Percentiles rank a stretch among this genome's conserved stretches.
phyloP scores from a whole-genome alignment of 2,888 invertebrate genomes.

The Lymantria dispar region DNA sequence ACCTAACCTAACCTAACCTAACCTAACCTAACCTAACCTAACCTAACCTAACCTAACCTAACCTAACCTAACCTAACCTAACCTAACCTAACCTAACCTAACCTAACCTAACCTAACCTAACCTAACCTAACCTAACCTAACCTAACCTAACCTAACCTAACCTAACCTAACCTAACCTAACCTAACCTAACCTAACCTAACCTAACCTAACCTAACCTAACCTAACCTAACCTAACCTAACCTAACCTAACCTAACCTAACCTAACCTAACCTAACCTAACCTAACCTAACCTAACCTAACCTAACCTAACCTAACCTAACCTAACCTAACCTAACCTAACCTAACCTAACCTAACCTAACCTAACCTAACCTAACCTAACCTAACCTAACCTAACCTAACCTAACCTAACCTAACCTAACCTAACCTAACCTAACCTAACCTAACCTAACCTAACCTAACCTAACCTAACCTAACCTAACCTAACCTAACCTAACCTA shows the following conservation, averaged over 20 bases:
- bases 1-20: constrained; percentile 11
- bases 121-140: constrained; percentile 16
- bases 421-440: constrained; percentile 7
- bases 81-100: constrained; percentile 17
- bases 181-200: constrained; percentile 15
- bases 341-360: constrained; percentile 13
- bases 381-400: constrained; percentile 8
- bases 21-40: constrained; percentile 9
- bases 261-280: constrained; percentile 15
- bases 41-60: constrained; percentile 5
- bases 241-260: constrained; percentile 16
- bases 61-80: constrained; percentile 9
- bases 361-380: constrained; percentile 6
- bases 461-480: constrained; percentile 15
- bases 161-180: constrained; percentile 19
- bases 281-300: constrained; percentile 15
- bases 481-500: constrained; percentile 10
- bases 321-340: constrained; percentile 11
- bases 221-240: constrained; percentile 8
- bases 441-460: constrained; percentile 24
- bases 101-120: constrained; percentile 18
- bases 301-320: constrained; percentile 9
- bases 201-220: constrained; percentile 16
- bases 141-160: constrained; percentile 20
- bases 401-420: constrained; percentile 7